Conservation (phyloP, 2,797 vertebrate species). For the Picus viridis region DNA sequence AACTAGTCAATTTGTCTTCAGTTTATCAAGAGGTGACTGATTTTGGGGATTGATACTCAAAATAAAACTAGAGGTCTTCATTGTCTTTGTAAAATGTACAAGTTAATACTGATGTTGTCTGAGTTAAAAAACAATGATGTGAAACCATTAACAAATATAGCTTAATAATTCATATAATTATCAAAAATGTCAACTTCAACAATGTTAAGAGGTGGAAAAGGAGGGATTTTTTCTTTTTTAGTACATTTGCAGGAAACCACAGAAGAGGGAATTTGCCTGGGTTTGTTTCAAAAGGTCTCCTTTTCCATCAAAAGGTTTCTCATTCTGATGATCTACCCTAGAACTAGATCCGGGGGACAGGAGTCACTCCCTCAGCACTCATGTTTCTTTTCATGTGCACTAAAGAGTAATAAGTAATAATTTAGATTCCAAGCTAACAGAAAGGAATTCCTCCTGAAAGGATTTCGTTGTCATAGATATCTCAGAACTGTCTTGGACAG, state of each 20-base stretch:
- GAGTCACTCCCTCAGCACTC: not conserved
- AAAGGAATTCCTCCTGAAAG: not conserved
- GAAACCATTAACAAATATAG: not conserved
- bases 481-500: not conserved
- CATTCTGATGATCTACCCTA: not conserved
- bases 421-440: not conserved
- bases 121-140: not conserved
- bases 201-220: not conserved
- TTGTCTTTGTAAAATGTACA: not conserved
- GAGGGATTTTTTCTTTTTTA: not conserved
- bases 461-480: not conserved
- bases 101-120: not conserved
- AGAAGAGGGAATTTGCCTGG: not conserved
- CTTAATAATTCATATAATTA: fast-evolving
- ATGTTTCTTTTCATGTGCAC: not conserved
- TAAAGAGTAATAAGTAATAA: not conserved
- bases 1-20: not conserved
- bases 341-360: not conserved
- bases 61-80: not conserved
- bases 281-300: not conserved
- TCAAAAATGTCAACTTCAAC: not conserved
- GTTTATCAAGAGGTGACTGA: not conserved
- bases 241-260: not conserved
- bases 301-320: not conserved
- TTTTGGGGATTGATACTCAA: not conserved